Base-by-base conservation (phyloP, 2,113 vertebrate species). In the Pachycephala philippinensis region DNA sequence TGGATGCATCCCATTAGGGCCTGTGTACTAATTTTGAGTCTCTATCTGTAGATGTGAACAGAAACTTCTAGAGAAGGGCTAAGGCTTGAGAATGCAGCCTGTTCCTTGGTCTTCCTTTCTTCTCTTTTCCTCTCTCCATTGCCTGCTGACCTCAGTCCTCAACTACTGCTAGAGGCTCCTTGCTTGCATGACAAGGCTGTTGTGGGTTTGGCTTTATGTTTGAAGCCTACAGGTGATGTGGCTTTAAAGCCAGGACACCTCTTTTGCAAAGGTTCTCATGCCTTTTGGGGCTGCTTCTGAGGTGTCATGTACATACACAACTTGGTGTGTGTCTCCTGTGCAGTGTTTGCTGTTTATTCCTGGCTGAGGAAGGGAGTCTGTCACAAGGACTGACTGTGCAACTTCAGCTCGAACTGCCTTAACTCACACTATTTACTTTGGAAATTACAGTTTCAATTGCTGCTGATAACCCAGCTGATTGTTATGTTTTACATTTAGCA, bases 401-500 rank as follows among this genome's bases (percentile, higher is more conserved):
- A 28, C n/a, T 74, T 77, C 45, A 68, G 52, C 75, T 92, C 78
- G 33, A 31, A 7, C 50, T 74, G 78, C 81, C 61, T 65, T 33
- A 61, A 37, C 47, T 95, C 45, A 4, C 8, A 30, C 45, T 93
- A 4, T 97, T 96, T 93, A 78, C 93, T 95, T 85, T 93, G 94
- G 91, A 86, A 95, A 87, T 85, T 28, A 75, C 7, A 69, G 50
- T 81, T 90, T 86, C 68, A 75, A 37, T 92, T 63, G 90, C 75
- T 37, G 83, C 47, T 96, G 95, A 74, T 91, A 93, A 86, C 68
- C 16, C 60, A 47, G 54, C 82, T 93, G 93, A 90, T 85, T 35
- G 59, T 93, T 93, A 14, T 7, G 59, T 87, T 95, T 59, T 18
- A 74, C 71, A 52, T 95, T 85, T 83, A 83, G 84, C 45, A 14